Conservation (phyloP, 1,140 invertebrate species). For the Drosophila ananassae region DNA sequence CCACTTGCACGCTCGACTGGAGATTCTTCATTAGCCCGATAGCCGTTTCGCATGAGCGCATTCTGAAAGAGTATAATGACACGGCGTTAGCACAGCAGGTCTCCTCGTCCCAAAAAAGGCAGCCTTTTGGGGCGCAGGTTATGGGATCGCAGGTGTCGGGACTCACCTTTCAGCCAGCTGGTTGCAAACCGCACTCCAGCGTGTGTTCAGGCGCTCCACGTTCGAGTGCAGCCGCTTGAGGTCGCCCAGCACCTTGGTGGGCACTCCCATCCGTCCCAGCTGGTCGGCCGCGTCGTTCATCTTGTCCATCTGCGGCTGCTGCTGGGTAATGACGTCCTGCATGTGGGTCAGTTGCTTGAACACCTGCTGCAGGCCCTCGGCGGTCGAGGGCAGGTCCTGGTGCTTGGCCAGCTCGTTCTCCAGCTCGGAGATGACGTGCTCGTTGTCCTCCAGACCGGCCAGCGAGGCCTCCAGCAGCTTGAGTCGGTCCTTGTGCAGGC, state of each 20-base stretch:
- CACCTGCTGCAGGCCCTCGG: slow-evolving; percentile 89
- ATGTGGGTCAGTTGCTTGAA: slow-evolving; percentile 85
- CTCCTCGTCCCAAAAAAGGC: slow-evolving; percentile 6
- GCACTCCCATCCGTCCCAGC: slow-evolving; percentile 90
- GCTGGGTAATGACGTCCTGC: slow-evolving; percentile 92
- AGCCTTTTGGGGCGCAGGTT: slow-evolving; percentile 21
- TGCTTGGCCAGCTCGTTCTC: slow-evolving; percentile 95
- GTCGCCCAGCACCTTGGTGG: slow-evolving; percentile 89
- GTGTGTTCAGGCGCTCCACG: slow-evolving; percentile 92
- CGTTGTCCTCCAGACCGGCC: slow-evolving; percentile 94
- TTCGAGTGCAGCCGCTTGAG: slow-evolving; percentile 97
- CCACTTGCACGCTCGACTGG: slow-evolving; percentile 92
- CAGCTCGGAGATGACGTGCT: slow-evolving; percentile 94
- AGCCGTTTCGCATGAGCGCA: slow-evolving; percentile 93
- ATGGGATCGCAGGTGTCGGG: slow-evolving; percentile 35
- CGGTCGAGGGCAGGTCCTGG: slow-evolving; percentile 92
- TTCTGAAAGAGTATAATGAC: slow-evolving; percentile 84
- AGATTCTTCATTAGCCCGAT: slow-evolving; percentile 94
- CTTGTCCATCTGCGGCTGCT: slow-evolving; percentile 94
- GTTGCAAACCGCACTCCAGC: slow-evolving; percentile 96
- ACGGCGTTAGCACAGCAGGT: slow-evolving; percentile 50
- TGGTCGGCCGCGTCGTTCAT: slow-evolving; percentile 95
- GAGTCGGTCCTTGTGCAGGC: slow-evolving; percentile 85
- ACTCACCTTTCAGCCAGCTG: slow-evolving; percentile 94
- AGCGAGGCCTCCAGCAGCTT: slow-evolving; percentile 96